Conservation (phyloP, 2,888 invertebrate species). For the Meliscaeva auricollis region DNA sequence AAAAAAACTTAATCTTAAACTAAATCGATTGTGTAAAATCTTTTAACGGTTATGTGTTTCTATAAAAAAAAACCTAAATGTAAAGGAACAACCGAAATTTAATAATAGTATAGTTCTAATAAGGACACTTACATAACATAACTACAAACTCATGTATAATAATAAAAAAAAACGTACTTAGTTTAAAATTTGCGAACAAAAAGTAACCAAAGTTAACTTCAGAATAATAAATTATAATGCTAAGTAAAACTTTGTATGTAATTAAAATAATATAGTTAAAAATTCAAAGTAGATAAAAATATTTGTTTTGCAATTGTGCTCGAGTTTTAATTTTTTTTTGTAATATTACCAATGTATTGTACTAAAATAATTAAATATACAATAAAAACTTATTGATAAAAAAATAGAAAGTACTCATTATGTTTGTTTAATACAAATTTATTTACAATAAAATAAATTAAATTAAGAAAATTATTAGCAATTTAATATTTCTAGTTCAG, state of each 20-base stretch:
- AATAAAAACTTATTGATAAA: neutral
- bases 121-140: neutral
- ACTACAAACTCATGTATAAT: no score
- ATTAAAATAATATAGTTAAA: neutral
- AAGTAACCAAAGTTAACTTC: constrained; percentile 67
- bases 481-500: no score
- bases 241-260: constrained; percentile 19
- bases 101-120: neutral
- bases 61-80: constrained; percentile 10
- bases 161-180: neutral
- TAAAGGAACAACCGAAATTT: constrained; percentile 14
- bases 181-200: constrained; percentile 38
- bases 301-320: constrained; percentile 18
- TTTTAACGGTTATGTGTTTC: constrained; percentile 66
- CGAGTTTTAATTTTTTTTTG: neutral
- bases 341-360: neutral
- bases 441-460: no score
- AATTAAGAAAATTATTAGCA: no score
- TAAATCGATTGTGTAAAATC: constrained; percentile 34
- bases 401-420: neutral
- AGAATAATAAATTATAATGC: constrained; percentile 1
- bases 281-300: neutral
- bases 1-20: neutral
- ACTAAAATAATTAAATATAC: constrained; percentile 20
- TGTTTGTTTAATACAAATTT: no score